phyloP scores from a whole-genome alignment of 2,797 vertebrate species.

The Aselliscus stoliczkanus region DNA sequence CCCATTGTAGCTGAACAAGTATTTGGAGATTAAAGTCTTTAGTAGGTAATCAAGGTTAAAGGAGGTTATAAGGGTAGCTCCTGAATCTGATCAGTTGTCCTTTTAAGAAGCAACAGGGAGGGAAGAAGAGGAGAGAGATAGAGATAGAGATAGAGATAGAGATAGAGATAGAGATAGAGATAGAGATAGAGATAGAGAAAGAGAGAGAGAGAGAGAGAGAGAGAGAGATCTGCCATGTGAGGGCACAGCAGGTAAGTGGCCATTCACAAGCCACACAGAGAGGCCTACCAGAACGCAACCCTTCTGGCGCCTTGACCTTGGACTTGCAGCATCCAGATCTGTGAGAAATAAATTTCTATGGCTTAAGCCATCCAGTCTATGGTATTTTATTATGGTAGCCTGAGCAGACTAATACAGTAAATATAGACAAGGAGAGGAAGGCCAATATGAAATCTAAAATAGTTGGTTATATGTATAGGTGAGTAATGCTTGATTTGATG shows the following conservation, averaged over 20 bases:
- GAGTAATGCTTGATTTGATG: neutral
- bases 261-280: neutral
- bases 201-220: neutral
- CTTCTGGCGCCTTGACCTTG: neutral
- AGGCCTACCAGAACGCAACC: neutral
- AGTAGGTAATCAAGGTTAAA: neutral
- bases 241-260: neutral
- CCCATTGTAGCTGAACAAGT: neutral
- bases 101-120: neutral
- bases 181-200: too few species aligned
- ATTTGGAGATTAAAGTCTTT: neutral
- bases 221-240: neutral
- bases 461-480: neutral
- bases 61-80: neutral
- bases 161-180: too few species aligned
- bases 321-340: neutral
- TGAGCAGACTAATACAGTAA: neutral
- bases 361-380: too few species aligned
- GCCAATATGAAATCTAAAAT: neutral
- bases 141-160: too few species aligned
- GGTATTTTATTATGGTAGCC: too few species aligned
- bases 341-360: too few species aligned
- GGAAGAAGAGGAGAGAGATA: too few species aligned
- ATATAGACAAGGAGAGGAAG: neutral
- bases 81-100: neutral